Base-by-base conservation (phyloP, 64 coral and sea anemone species). In the Stichodactyla helianthus region DNA sequence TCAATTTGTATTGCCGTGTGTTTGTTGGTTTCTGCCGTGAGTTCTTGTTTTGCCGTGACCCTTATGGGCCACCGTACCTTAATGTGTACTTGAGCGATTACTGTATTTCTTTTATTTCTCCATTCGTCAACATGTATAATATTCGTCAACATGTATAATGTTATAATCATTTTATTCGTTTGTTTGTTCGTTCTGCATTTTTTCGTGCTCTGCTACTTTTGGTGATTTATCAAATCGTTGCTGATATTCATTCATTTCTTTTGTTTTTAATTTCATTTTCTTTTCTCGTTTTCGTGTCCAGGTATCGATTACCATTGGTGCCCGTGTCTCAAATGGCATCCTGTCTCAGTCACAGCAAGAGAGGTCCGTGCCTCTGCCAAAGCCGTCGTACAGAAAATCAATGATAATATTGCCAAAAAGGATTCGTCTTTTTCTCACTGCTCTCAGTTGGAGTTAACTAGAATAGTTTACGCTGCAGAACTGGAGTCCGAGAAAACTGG, bases 241-340 rank as follows among this genome's bases (percentile, higher is more conserved):
- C 55, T 53, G 50, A 51, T 50, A 84, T 26, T 83, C 12, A 25
- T 52, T 84, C 55, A 58, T 58, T 58, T 15, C 55, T 58, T 4
- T 31, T 18, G 15, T 86, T 6, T 17, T 8, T 70, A 52, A 16
- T 16, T 79, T 54, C 28, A 50, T 50, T 31, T 6, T 44, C 76
- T 16, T 9, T 22, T n/a, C 19, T 19, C 55, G 6, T 31, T 82
- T 65, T 2, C 17, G n/a, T 50, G 12, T 51, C 50, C 18, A 92
- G 90, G 90, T 84, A 92, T 92, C 20, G 90, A 92, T 77, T 82
- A 87, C 54, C 90, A 92, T 70, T 92, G 86, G 85, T 92, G 90
- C 13, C 91, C 91, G 15, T 92, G 90, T 53, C 90, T 92, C 26
- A 61, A 63, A 55, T 92, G 90, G 90, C 81, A 92, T 71, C 64